A percentile compares a stretch with the other conserved stretches of the same genome.
Conservation (phyloP, 2,797 vertebrate species). For the Melanotaenia boesemani region DNA sequence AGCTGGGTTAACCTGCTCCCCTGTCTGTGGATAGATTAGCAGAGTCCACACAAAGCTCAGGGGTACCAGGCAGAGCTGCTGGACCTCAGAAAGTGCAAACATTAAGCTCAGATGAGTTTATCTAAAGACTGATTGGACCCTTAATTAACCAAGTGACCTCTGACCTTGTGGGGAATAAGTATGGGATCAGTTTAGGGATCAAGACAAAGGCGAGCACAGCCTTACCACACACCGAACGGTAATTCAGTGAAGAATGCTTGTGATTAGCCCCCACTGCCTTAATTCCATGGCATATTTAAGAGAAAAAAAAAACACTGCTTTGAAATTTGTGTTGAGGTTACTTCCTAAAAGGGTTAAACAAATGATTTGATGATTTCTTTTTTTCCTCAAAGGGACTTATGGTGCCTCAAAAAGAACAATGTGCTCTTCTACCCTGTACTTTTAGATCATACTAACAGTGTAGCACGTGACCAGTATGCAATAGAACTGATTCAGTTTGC, state of each 20-base stretch:
- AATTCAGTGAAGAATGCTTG: slow-evolving; percentile 97
- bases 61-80: slow-evolving; percentile 93
- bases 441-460: slow-evolving; percentile 49
- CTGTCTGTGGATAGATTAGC: slow-evolving; percentile 93
- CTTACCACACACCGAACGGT: slow-evolving; percentile 94
- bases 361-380: slow-evolving; percentile 67
- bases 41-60: slow-evolving; percentile 84
- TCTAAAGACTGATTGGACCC: slow-evolving; percentile 89
- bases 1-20: slow-evolving; percentile 88
- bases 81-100: slow-evolving; percentile 90
- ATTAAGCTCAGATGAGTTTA: slow-evolving; percentile 94
- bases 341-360: slow-evolving; percentile 88
- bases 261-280: slow-evolving; percentile 93
- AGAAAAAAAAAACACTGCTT: slow-evolving; percentile 84
- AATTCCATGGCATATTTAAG: slow-evolving; percentile 90
- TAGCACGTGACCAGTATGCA: slow-evolving; percentile 44
- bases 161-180: slow-evolving; percentile 94
- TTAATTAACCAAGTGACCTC: slow-evolving; percentile 97
- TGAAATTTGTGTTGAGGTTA: slow-evolving; percentile 89
- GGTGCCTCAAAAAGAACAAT: slow-evolving; percentile 62
- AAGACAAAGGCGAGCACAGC: slow-evolving; percentile 89
- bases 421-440: slow-evolving; percentile 45
- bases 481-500: slow-evolving; percentile 9
- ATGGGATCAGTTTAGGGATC: slow-evolving; percentile 94
- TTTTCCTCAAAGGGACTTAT: slow-evolving; percentile 59